Conservation (phyloP, 2,797 vertebrate genomes). For the Helicolenus hilgendorfi region DNA sequence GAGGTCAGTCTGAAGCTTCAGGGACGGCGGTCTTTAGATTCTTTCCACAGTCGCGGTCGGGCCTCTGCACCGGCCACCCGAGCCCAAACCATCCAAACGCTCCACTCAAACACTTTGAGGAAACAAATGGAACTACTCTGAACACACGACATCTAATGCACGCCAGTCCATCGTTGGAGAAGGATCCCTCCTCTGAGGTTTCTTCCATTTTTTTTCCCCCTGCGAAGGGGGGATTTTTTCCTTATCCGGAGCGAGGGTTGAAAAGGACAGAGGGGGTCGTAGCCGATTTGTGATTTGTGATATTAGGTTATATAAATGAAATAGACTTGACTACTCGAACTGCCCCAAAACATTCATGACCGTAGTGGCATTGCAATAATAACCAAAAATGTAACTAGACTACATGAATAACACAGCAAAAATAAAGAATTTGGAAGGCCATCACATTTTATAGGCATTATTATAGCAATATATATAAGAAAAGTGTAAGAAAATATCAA, state of each 20-base stretch:
- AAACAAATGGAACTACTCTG: not conserved
- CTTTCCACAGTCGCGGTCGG: conserved; percentile 55
- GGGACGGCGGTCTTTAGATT: conserved; percentile 54
- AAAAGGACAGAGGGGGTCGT: not conserved
- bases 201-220: not conserved
- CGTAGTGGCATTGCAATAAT: not conserved
- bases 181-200: not conserved
- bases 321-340: not conserved
- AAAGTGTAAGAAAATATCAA: too few species aligned
- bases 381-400: not conserved
- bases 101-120: not conserved
- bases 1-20: conserved; percentile 17
- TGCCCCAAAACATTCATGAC: not conserved
- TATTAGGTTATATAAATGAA: not conserved
- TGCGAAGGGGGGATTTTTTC: not conserved
- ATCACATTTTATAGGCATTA: not conserved
- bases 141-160: not conserved
- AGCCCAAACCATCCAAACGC: conserved; percentile 9
- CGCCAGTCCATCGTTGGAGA: not conserved
- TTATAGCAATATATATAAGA: not conserved
- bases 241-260: not conserved
- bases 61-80: not conserved
- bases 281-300: not conserved
- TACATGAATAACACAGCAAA: not conserved
- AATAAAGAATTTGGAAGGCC: not conserved